Base-by-base conservation (phyloP, 2,797 vertebrate species). In the Tokudaia muenninki region DNA sequence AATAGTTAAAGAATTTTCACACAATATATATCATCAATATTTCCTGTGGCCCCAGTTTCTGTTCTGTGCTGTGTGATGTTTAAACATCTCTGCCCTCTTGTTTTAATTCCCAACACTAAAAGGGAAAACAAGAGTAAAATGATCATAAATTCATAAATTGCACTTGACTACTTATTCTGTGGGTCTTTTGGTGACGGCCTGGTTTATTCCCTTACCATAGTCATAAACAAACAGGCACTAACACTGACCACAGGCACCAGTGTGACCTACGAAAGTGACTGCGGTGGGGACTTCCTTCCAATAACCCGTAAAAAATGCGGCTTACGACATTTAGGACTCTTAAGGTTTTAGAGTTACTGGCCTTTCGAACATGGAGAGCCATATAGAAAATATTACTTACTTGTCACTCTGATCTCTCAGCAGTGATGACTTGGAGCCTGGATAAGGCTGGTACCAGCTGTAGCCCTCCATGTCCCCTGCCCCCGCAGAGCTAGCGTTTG, bases 311-410 rank as follows among this genome's bases (percentile, higher is more conserved):
- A 90, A 95, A 96, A 90, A n/a, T 92, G 7, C 21, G 34, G 55
- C 41, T 96, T 61, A 82, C 34, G 80, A 84, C 91, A 92, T 91
- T 78, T 90, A 92, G 47, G 31, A 57, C 34, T 90, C 72, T 90
- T 96, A 87, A 87, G 14, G 11, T 80, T 94, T 34, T 72, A n/a
- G 83, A 92, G 89, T 88, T 52, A 1, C 44, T 95, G 90, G 72
- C 55, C 47, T 97, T 96, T 97, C 94, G 95, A 97, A 97, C 97
- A 92, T 47, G 65, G 81, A 97, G 92, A 91, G 31, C 93, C 65
- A 57, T 93, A 77, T 91, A 97, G 95, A 44, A 98, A 96, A 74
- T 44, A 29, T 96, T 97, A 79, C 93, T 95, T 96, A 95, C 96
- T 97, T 96, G 81, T 89, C 91, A 82, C 90, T 95, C 70, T 88